Base-by-base conservation (phyloP, 2,797 vertebrate genomes). In the Gymnoscopelus braueri region DNA sequence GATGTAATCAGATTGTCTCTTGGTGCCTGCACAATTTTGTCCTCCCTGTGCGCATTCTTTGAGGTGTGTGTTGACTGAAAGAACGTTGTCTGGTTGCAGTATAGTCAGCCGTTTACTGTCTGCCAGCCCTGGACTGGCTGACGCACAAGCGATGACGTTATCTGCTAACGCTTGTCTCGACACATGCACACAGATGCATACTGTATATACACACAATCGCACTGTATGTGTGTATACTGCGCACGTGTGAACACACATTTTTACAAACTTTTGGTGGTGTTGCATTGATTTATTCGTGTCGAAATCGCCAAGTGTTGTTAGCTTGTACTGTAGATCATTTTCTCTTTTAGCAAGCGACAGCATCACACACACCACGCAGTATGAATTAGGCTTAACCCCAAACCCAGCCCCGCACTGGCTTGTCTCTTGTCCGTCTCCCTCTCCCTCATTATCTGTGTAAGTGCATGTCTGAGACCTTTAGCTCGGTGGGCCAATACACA, bases 361-460 rank as follows among this genome's bases (percentile, higher is more conserved):
- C 32, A 35, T 35, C 32, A 35, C 32, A 35, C 26, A 29, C 32
- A 35, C 32, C 32, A 35, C 32, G 32, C 32, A 35, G 32, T 35
- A 35, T 35, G 32, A 35, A 35, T 35, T 35, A 35, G 32, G 32
- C 32, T 35, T 35, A 35, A 14, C 48, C 48, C 14, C 48, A 50
- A 50, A 13, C 48, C 48, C 48, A 50, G 14, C 10, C 14, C 10
- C 32, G n/a, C n/a, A 4, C 26, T 35, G 32, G 32, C 32, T 88
- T 91, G 84, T 90, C 74, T 68, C 60, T 65, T 39, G 78, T 78
- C 78, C 69, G 86, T 82, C 87, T 87, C 88, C 32, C 87, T 82
- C 80, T 89, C 75, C 57, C 87, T 90, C 79, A 91, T 92, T 92
- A 91, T 90, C 84, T 88, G 65, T 81, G 39, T 86, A 82, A 84